Percentiles rank a stretch among this genome's conserved stretches.
Conservation (phyloP, 1,140 invertebrate species). For the Dendroctonus ponderosae region DNA sequence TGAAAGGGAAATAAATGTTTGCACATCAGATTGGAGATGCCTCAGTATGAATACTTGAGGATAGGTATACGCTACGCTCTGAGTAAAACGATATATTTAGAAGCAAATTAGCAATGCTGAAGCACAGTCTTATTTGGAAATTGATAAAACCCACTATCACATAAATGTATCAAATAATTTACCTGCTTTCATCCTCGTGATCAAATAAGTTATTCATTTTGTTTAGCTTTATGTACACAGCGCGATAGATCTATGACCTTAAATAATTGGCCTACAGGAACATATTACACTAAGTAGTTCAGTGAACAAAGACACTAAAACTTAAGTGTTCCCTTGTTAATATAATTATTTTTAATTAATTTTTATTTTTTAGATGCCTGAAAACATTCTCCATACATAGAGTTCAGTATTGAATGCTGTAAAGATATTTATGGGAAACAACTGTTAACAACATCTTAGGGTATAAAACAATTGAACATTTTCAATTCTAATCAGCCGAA, state of each 20-base stretch:
- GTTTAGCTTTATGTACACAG: conserved; percentile 5
- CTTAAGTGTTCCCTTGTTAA: conserved; percentile 33
- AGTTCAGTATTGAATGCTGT: too few species aligned
- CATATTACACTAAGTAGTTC: conserved; percentile 25
- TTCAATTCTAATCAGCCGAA: too few species aligned
- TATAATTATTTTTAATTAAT: conserved; percentile 40
- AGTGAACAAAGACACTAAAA: conserved; percentile 32
- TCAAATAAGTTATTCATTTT: conserved; percentile 68
- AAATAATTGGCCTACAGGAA: conserved; percentile 33
- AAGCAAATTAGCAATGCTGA: too few species aligned
- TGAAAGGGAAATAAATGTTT: conserved; percentile 7
- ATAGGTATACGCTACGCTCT: too few species aligned
- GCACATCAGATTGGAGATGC: background rate
- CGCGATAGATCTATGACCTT: conserved; percentile 13
- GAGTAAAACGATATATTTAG: too few species aligned
- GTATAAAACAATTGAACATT: too few species aligned
- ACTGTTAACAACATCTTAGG: too few species aligned
- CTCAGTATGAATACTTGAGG: background rate
- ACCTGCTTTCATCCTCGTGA: conserved; percentile 71
- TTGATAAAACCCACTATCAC: background rate
- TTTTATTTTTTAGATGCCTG: conserved; percentile 20
- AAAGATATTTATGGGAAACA: too few species aligned
- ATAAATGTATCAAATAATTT: conserved; percentile 28
- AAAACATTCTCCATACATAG: background rate
- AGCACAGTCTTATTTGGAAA: too few species aligned